Evolutionary conservation across 1,140 invertebrate genomes (phyloP).

Genomic region (Hypsibius dujardini): DNA sequence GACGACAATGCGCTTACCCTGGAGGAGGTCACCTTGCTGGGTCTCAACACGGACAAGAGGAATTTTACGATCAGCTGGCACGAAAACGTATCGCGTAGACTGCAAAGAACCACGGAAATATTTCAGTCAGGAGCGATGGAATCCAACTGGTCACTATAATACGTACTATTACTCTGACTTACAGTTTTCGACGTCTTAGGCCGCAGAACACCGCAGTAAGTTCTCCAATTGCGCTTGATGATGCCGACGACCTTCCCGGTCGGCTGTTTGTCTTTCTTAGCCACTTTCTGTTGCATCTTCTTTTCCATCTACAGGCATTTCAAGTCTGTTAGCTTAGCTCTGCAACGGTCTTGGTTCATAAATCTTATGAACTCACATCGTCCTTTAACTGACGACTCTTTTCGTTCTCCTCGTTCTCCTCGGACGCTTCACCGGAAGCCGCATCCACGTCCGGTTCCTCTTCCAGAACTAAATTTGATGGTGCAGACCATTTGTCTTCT

Average conservation of each 20-base stretch:
- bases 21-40: constrained; percentile 58
- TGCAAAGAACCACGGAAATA: constrained; percentile 26
- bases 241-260: constrained; percentile 84
- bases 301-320: constrained; percentile 51
- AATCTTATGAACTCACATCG: constrained; percentile 6
- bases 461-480: constrained; percentile 55
- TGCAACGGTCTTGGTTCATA: constrained; percentile 25
- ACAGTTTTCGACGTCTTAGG: constrained; percentile 54
- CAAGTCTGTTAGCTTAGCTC: no score
- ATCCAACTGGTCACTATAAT: no score
- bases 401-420: background rate
- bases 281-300: constrained; percentile 33
- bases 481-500: constrained; percentile 67
- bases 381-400: background rate
- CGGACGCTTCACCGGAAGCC: background rate
- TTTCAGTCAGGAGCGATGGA: constrained; percentile 17
- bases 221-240: constrained; percentile 82
- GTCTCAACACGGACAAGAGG: constrained; percentile 81
- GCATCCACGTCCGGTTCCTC: constrained; percentile 44
- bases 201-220: constrained; percentile 84
- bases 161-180: no score
- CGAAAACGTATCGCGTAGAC: constrained; percentile 60
- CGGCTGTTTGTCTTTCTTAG: constrained; percentile 40
- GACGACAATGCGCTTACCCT: constrained; percentile 68
- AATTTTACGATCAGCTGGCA: constrained; percentile 70